phyloP scores from a whole-genome alignment of 2,113 vertebrate species.

The Leucoraja erinaceus region DNA sequence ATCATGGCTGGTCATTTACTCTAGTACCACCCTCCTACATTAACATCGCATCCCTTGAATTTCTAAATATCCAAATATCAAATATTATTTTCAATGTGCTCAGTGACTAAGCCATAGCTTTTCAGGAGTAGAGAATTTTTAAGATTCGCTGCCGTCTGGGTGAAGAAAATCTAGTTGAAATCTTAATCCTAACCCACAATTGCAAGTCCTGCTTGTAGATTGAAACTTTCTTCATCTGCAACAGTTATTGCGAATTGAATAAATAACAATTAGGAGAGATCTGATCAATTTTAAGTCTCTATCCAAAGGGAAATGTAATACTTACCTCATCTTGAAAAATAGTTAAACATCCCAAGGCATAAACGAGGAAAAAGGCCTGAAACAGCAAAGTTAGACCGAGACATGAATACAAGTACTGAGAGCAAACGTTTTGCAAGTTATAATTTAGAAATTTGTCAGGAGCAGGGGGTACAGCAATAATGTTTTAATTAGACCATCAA shows the following conservation, averaged over 20 bases:
- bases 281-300: background rate
- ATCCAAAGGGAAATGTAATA: background rate
- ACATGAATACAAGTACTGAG: background rate
- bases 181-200: background rate
- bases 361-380: slow-evolving; percentile 93
- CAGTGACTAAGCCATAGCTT: too few species aligned
- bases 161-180: too few species aligned
- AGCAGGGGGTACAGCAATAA: background rate
- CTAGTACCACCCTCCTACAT: too few species aligned
- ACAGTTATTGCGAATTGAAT: background rate
- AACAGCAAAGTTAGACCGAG: slow-evolving; percentile 42
- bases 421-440: background rate
- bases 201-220: background rate
- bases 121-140: too few species aligned
- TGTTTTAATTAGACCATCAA: background rate
- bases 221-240: background rate
- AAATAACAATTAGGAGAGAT: background rate
- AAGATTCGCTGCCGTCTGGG: too few species aligned
- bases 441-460: background rate
- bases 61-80: too few species aligned
- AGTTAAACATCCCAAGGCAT: slow-evolving; percentile 79
- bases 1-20: too few species aligned
- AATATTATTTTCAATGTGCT: too few species aligned
- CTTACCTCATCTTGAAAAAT: slow-evolving; percentile 74
- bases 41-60: too few species aligned